Evolutionary conservation across 2,888 invertebrate species (phyloP), one percentile per base, ranked within the genome.

Genomic region (Acanthosoma haemorrhoidale): DNA sequence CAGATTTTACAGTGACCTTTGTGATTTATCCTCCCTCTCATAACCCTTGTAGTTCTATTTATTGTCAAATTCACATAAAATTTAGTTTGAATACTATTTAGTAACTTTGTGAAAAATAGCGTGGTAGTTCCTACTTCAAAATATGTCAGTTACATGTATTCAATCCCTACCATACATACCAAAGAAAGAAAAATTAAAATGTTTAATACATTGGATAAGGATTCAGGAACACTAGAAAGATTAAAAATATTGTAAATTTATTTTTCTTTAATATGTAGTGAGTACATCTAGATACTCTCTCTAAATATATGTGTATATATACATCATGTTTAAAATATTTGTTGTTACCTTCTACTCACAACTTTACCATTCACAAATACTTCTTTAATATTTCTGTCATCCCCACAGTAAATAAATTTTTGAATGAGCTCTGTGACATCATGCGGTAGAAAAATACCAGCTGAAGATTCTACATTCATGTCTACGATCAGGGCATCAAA

Each of bases 401-500:
- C 93, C 0, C 93, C 94, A 13, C 86, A 79, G 77, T 88, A 90
- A 72, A 92, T 82, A 77, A 94, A 91, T 76, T 88, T 87, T 78
- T 93, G 89, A 5, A 93, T 77, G 34, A 89, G 79, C 76, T 87
- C 87, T 59, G 83, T 77, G 0, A 87, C 80, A 16, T 81, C 80
- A 1, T 84, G 83, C 13, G 83, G 80, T n/a, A 75, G 73, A 6
- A 75, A 74, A 58, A 77, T 75, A 11, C 78, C 69, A 43, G 79
- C 78, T 5, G 77, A 69, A 1, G 77, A 76, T 9, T 77, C 76
- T 0, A 77, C 77, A 15, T 76, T 76, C n/a, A 88, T 82, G 76
- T 93, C 89, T 32, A 95, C 81, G 1, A 93, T 76, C 0, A 96
- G 80, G 0, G 94, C 94, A 82, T 96, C 96, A 76, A 96, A 94